phyloP scores from a whole-genome alignment of 92 coral and sea anemone genomes.

The Isaurus tuberculatus region DNA sequence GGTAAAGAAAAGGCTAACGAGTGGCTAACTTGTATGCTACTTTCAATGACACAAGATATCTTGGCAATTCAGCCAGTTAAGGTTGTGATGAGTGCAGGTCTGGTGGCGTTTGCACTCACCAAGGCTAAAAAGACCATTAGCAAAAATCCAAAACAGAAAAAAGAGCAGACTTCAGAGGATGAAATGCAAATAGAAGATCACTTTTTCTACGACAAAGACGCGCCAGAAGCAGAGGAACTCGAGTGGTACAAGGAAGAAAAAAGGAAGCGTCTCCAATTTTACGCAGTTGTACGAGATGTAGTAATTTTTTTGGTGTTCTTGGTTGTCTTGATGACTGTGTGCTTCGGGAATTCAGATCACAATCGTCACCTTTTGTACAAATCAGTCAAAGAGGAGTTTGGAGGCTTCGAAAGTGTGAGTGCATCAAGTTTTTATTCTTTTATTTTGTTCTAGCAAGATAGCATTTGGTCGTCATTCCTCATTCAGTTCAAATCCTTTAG shows the following conservation, averaged over 20 bases:
- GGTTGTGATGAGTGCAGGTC: constrained; percentile 57
- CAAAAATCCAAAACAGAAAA: background rate
- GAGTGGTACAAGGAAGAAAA: constrained; percentile 39
- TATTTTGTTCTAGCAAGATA: background rate
- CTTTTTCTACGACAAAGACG: constrained; percentile 6
- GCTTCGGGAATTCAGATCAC: constrained; percentile 25
- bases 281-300: constrained; percentile 29
- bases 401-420: constrained; percentile 38
- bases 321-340: constrained; percentile 20
- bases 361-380: constrained; percentile 30
- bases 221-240: constrained; percentile 14
- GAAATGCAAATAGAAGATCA: background rate
- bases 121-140: background rate
- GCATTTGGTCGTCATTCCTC: too few relatives aligned
- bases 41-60: too few relatives aligned
- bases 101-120: constrained; percentile 49
- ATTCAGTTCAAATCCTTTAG: too few relatives aligned
- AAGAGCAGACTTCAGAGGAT: background rate
- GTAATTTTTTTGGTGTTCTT: constrained; percentile 20
- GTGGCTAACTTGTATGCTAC: too few relatives aligned
- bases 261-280: constrained; percentile 33
- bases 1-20: too few relatives aligned
- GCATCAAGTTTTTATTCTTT: background rate
- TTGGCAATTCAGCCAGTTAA: constrained; percentile 69
- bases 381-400: constrained; percentile 28